phyloP scores from a whole-genome alignment of 2,888 invertebrate species.

The Pemphredon lugubris region DNA sequence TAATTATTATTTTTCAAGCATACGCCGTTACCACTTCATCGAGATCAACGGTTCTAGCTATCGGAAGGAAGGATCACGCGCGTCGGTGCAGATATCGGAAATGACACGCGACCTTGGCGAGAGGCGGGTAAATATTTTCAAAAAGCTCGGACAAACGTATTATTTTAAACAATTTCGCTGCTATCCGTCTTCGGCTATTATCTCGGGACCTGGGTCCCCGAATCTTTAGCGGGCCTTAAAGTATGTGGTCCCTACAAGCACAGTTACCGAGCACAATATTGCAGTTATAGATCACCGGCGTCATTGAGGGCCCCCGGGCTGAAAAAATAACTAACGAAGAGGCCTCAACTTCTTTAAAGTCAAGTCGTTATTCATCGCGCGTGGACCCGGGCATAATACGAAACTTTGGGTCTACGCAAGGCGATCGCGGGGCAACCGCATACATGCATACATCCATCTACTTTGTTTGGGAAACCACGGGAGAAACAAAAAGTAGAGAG shows the following conservation, averaged over 20 bases:
- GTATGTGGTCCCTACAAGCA: background rate
- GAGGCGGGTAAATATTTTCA: too few species aligned
- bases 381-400: constrained; percentile 25
- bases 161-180: background rate
- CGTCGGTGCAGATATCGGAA: too few species aligned
- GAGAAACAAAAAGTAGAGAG: constrained; percentile 1
- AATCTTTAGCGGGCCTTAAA: constrained; percentile 16
- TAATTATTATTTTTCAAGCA: too few species aligned
- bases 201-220: background rate
- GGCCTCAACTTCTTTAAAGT: constrained; percentile 48
- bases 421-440: constrained; percentile 7
- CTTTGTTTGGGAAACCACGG: constrained; percentile 2
- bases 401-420: constrained; percentile 22
- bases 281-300: constrained; percentile 43
- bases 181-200: background rate
- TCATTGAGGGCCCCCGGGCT: constrained; percentile 15
- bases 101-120: too few species aligned
- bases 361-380: constrained; percentile 48
- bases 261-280: constrained; percentile 23
- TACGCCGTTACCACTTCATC: too few species aligned
- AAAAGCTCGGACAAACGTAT: too few species aligned
- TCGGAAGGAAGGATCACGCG: too few species aligned
- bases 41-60: too few species aligned
- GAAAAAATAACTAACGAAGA: constrained; percentile 32
- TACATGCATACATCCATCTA: too few species aligned